These are phyloP conservation scores for Neomorphus geoffroyi DNA, from an alignment of 2,797 vertebrate genomes.

Conservation along the genomic window DNA sequence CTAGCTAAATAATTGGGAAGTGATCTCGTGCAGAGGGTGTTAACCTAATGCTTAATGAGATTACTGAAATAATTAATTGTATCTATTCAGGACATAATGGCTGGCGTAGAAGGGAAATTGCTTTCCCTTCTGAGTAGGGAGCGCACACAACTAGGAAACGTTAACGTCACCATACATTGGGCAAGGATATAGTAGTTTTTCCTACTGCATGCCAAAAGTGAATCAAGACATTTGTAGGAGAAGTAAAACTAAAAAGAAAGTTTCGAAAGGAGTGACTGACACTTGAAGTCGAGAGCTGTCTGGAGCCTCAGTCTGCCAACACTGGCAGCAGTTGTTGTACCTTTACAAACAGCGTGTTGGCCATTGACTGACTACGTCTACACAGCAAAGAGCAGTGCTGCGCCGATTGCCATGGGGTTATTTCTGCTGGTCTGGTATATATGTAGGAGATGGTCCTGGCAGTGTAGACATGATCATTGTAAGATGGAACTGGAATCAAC, in stretches of 20 bases:
- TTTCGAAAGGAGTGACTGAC: background rate
- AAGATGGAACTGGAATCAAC: background rate
- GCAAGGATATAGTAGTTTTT: background rate
- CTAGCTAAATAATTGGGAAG: background rate
- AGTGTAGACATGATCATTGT: background rate
- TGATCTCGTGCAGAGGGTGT: background rate
- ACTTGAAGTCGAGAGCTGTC: background rate
- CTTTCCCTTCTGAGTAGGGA: background rate
- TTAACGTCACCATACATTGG: background rate
- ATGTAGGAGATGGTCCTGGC: background rate
- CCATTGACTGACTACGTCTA: background rate
- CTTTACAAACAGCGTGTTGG: background rate
- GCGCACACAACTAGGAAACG: background rate
- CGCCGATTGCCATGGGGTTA: too few species aligned
- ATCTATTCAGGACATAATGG: background rate
- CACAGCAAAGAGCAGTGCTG: background rate
- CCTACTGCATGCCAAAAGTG: background rate
- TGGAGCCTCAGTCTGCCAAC: background rate
- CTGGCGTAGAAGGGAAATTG: background rate
- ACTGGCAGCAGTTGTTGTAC: background rate
- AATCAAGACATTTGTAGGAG: background rate
- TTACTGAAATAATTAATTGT: constrained; percentile 2
- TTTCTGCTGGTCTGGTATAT: background rate
- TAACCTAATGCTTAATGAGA: background rate
- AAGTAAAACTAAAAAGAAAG: background rate